Conservation (phyloP, 2,797 vertebrate species). For the Cuniculus paca region DNA sequence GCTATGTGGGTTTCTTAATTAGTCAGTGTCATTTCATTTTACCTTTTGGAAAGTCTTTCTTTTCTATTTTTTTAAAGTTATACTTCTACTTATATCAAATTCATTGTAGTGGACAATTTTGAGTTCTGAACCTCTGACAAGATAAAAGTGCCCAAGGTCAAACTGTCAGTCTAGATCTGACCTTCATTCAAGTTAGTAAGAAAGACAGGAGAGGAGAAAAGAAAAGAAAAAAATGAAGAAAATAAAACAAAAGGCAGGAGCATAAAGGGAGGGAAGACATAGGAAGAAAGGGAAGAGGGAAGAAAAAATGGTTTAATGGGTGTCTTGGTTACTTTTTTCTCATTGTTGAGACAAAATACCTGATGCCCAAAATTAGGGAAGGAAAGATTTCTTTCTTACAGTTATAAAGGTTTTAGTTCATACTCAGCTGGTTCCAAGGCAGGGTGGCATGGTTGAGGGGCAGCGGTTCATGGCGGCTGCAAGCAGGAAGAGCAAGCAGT, state of each 20-base stretch:
- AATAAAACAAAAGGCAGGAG: background rate
- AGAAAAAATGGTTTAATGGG: background rate
- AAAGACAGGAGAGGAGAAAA: background rate
- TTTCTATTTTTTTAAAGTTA: constrained; percentile 57
- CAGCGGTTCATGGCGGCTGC: too few relatives aligned
- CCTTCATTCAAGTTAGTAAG: constrained; percentile 31
- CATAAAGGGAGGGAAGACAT: background rate
- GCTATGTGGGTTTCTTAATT: constrained; percentile 58
- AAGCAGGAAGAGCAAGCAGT: too few relatives aligned
- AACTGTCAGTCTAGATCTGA: constrained; percentile 35
- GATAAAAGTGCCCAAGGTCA: constrained; percentile 47
- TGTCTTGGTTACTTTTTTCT: too few relatives aligned
- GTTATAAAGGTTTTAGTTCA: too few relatives aligned
- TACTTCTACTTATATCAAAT: constrained; percentile 63
- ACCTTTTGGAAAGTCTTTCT: background rate
- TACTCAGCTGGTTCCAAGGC: too few relatives aligned
- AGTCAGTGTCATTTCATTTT: background rate
- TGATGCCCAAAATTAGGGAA: too few relatives aligned
- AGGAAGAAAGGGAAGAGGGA: background rate
- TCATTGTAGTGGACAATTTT: background rate
- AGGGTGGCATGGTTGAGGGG: too few relatives aligned
- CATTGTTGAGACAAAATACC: too few relatives aligned
- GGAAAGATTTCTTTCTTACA: too few relatives aligned
- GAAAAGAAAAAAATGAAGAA: background rate
- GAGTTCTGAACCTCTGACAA: background rate